phyloP scores from a whole-genome alignment of 1,140 invertebrate species.

The Homarus americanus region DNA sequence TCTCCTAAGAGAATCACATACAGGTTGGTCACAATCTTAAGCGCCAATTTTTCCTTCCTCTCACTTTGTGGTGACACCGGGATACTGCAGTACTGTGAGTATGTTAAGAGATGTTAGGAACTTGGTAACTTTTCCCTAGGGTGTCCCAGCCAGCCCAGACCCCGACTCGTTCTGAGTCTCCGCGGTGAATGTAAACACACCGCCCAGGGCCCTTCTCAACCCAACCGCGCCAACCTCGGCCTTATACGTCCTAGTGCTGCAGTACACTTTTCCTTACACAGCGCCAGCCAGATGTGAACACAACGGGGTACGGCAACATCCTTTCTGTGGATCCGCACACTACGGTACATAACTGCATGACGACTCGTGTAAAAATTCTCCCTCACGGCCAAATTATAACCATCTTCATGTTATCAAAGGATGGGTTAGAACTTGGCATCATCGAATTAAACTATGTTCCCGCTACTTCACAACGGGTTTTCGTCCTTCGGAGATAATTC shows the following conservation, averaged over 20 bases:
- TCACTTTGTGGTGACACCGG: too few species aligned
- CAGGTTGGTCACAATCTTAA: too few species aligned
- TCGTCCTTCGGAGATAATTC: neutral
- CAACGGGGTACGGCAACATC: neutral
- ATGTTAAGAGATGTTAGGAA: too few species aligned
- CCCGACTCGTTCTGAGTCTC: neutral
- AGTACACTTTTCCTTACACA: neutral
- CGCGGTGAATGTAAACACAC: neutral
- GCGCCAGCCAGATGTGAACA: neutral
- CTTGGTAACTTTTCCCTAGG: too few species aligned
- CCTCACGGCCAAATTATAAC: neutral
- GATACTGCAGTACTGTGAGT: too few species aligned
- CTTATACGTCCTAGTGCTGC: neutral
- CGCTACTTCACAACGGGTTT: neutral
- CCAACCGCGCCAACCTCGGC: neutral
- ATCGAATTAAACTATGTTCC: neutral
- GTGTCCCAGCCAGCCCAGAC: too few species aligned
- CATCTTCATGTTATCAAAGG: neutral
- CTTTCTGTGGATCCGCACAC: neutral
- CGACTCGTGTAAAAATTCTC: neutral
- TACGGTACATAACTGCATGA: neutral
- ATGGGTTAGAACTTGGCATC: neutral
- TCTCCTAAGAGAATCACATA: too few species aligned
- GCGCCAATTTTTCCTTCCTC: too few species aligned
- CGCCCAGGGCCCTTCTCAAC: neutral